Evolutionary conservation across 2,888 invertebrate species (phyloP), one percentile per base, ranked within the genome.

Genomic region (Lycocerus yunnanus): DNA sequence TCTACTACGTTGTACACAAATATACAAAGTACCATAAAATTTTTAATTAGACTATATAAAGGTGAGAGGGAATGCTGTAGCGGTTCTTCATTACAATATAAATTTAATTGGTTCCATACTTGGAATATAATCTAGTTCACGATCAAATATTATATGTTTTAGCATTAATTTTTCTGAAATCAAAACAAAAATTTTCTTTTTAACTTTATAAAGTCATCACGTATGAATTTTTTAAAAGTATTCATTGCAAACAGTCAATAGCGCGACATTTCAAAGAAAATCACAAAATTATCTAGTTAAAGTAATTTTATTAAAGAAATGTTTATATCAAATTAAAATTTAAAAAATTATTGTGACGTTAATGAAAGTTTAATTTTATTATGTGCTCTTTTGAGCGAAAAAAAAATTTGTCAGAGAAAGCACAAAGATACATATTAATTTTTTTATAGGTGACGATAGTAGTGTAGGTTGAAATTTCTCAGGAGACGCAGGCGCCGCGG

Each of bases 401-500:
- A n/a, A n/a, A 65, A 43, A 24, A 43, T 27, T 6, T 43, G 43
- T 43, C 43, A n/a, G n/a, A 43, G n/a, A n/a, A 43, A 13, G 27
- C 27, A 43, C 43, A 43, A n/a, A 43, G 43, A 43, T 43, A n/a
- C 43, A 43, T 8, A 43, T 43, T 43, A 43, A 6, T 43, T 43
- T 43, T 43, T 43, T 43, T 43, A 43, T 74, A 74, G 70, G 74
- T 68, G 63, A 71, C 65, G 68, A 74, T 71, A 71, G 70, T 68
- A 58, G 74, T 70, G 74, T 74, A 69, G 74, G 74, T 66, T 68
- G 74, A 70, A 73, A 66, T 66, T 72, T 69, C 65, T 67, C 66
- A n/a, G 58, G 67, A 66, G 61, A 77, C 77, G 80, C 79, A 81
- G 78, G 77, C 74, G 81, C 81, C 80, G 75, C 74, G 58, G 72